Conservation (phyloP, 1,140 invertebrate genomes). For the Spodoptera litura region DNA sequence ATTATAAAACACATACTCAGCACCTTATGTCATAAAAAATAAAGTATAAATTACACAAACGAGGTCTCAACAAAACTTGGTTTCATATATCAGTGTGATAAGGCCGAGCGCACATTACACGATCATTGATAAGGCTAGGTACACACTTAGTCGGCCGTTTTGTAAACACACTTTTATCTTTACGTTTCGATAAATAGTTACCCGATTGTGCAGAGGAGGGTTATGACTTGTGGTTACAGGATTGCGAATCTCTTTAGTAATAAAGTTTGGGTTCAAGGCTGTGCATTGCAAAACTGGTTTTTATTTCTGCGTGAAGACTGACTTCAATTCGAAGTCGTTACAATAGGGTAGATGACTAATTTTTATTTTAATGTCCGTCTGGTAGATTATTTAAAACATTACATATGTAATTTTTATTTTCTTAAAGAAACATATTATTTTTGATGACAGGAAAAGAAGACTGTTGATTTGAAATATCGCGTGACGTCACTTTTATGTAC, state of each 20-base stretch:
- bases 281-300: neutral
- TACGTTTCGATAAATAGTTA: conserved; percentile 19
- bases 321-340: too few species aligned
- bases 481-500: too few species aligned
- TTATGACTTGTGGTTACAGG: conserved; percentile 14
- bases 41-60: neutral
- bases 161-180: conserved; percentile 30
- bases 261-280: neutral
- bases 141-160: conserved; percentile 31
- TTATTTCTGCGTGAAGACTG: neutral
- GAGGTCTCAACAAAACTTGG: neutral
- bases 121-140: conserved; percentile 29
- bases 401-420: too few species aligned
- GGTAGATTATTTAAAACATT: too few species aligned
- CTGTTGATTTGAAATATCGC: too few species aligned
- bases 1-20: neutral
- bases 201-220: conserved; percentile 2
- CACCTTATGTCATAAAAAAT: neutral
- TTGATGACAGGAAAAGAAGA: too few species aligned
- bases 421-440: too few species aligned
- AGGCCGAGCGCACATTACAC: conserved; percentile 12
- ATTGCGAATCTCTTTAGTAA: neutral
- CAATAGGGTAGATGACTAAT: too few species aligned
- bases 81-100: conserved; percentile 31
- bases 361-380: too few species aligned